Evolutionary conservation across 2,888 invertebrate species (phyloP).

Genomic region (Dasysyrphus albostriatus): DNA sequence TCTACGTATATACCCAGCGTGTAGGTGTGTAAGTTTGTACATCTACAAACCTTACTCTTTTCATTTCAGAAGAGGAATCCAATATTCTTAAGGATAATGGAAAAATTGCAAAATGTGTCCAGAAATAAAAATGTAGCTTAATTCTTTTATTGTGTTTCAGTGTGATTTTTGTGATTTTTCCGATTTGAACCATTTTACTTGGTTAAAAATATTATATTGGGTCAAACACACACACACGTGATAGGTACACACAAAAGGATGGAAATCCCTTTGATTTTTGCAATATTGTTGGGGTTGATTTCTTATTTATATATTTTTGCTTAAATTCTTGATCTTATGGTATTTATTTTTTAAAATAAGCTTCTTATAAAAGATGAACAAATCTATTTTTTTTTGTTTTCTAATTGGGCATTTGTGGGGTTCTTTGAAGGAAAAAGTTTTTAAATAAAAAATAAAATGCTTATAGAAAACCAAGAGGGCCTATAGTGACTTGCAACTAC

Average conservation of each 20-base stretch:
- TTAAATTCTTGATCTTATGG: not conserved
- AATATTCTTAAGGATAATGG: conserved; percentile 57
- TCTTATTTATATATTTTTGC: not conserved
- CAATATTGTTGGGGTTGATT: not conserved
- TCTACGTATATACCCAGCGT: not conserved
- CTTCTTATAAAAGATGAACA: not conserved
- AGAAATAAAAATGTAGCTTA: conserved; percentile 60
- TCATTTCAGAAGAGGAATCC: not conserved
- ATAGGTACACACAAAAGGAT: not conserved
- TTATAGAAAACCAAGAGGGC: too few relatives aligned
- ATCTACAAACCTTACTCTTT: not conserved
- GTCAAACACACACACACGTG: not conserved
- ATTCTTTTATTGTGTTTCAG: conserved; percentile 72
- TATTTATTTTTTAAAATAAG: conserved; percentile 6
- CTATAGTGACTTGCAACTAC: too few relatives aligned
- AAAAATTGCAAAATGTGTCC: conserved; percentile 57
- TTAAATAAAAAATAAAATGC: too few relatives aligned
- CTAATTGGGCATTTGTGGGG: too few relatives aligned
- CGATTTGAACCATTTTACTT: conserved; percentile 68
- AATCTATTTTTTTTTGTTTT: not conserved
- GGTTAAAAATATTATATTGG: not conserved
- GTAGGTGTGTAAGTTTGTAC: not conserved
- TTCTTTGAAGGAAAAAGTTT: too few relatives aligned
- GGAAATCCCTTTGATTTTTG: conserved; percentile 4
- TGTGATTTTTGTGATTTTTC: conserved; percentile 74